Evolutionary conservation across 2,113 vertebrate species (phyloP).

Genomic region (Platanista minor): DNA sequence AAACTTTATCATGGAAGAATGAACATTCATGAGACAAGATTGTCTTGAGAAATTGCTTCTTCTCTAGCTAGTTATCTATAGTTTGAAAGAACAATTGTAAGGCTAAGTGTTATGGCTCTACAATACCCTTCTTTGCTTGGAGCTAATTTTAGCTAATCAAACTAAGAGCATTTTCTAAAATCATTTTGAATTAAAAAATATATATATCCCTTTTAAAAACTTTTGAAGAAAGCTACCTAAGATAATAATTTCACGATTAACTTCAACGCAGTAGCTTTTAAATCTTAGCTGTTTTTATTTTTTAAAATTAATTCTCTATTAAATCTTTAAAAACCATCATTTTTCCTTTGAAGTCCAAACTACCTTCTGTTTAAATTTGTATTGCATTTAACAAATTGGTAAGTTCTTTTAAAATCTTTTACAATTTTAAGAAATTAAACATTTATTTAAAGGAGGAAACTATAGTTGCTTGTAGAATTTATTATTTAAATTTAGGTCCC

Average conservation of each 20-base stretch:
- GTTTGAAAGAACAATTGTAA: constrained; percentile 45
- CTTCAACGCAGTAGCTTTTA: not conserved
- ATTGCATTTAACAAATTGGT: constrained; percentile 5
- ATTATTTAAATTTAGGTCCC: constrained; percentile 37
- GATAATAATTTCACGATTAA: constrained; percentile 34
- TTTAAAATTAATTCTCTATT: not conserved
- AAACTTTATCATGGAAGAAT: constrained; percentile 58
- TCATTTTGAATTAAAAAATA: not conserved
- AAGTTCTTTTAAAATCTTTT: not conserved
- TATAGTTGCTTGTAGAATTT: constrained; percentile 20
- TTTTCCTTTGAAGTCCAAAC: constrained; percentile 7
- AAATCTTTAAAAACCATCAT: not conserved
- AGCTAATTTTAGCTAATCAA: constrained; percentile 59
- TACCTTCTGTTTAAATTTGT: not conserved
- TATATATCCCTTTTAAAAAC: not conserved
- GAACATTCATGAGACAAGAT: constrained; percentile 53
- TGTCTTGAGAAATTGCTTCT: constrained; percentile 44
- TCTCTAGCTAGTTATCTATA: constrained; percentile 5
- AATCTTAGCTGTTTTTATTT: constrained; percentile 29
- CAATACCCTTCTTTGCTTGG: not conserved
- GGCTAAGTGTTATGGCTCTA: not conserved
- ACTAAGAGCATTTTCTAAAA: constrained; percentile 45
- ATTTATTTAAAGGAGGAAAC: constrained; percentile 25
- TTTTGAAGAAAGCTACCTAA: constrained; percentile 10
- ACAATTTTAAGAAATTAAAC: not conserved